These are phyloP conservation scores for Meta bourneti DNA, from an alignment of 2,888 invertebrate species.

Conservation along the genomic window DNA sequence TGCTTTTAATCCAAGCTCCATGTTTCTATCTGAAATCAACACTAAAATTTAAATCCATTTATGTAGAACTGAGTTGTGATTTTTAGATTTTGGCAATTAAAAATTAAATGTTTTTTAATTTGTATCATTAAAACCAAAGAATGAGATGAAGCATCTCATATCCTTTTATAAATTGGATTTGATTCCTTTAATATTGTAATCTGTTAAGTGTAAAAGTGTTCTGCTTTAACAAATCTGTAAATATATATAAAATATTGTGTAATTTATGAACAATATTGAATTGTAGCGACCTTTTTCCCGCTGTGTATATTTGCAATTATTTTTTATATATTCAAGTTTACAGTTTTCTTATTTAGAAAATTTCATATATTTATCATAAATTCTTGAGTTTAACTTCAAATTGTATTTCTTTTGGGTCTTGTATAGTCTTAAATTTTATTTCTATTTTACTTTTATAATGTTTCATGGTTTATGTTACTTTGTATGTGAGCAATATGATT, in stretches of 20 bases:
- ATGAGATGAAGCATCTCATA: neutral
- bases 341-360: neutral
- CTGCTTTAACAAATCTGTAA: neutral
- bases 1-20: slow-evolving; percentile 7
- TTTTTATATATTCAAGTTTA: neutral
- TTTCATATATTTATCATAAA: neutral
- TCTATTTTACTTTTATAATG: neutral
- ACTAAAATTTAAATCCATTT: slow-evolving; percentile 6
- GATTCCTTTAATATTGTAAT: no score
- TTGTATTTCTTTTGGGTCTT: neutral
- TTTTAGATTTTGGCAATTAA: neutral
- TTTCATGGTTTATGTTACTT: neutral
- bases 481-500: neutral
- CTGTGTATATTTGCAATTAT: neutral
- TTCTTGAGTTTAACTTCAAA: neutral
- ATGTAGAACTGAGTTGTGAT: neutral
- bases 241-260: neutral
- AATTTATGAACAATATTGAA: neutral
- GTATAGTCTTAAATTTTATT: neutral
- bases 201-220: no score
- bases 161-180: no score
- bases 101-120: neutral
- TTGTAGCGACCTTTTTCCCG: neutral
- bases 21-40: neutral
- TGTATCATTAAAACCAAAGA: slow-evolving; percentile 10